Conservation (phyloP, 1,140 invertebrate genomes). For the Tyrophagus putrescentiae region DNA sequence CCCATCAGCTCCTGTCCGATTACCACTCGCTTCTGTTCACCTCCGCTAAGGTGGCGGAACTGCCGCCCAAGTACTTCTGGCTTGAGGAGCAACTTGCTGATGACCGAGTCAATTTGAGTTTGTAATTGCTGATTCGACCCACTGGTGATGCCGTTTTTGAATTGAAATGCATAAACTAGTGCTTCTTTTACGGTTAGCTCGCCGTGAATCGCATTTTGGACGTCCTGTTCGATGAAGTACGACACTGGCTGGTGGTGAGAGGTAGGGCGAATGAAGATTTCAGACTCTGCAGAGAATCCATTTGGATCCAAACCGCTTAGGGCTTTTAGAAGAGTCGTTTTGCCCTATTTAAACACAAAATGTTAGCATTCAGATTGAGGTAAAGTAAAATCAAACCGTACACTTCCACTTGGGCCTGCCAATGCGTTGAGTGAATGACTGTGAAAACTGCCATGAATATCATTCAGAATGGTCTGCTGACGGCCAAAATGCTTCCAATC, state of each 20-base stretch:
- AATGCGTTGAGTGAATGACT: slow-evolving; percentile 34
- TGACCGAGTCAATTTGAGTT: background rate
- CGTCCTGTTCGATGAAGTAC: background rate
- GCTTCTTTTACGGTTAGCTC: background rate
- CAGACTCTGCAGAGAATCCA: background rate
- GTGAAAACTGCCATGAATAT: background rate
- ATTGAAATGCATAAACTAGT: background rate
- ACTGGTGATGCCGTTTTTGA: background rate
- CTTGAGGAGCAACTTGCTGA: background rate
- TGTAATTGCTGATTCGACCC: background rate
- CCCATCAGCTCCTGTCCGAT: background rate
- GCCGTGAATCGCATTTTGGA: background rate
- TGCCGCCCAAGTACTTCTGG: background rate
- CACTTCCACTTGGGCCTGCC: slow-evolving; percentile 47
- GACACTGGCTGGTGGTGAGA: background rate
- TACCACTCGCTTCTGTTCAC: background rate
- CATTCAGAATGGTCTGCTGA: background rate
- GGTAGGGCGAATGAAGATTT: background rate
- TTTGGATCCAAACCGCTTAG: slow-evolving; percentile 22
- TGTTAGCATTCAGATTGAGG: too few relatives aligned
- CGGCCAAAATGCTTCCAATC: background rate
- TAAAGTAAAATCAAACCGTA: too few relatives aligned
- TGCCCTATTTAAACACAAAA: too few relatives aligned
- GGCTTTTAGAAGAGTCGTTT: slow-evolving; percentile 36
- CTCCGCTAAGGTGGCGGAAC: background rate